Conservation (phyloP, 2,888 invertebrate species). For the Pachliopta kotzebuea region DNA sequence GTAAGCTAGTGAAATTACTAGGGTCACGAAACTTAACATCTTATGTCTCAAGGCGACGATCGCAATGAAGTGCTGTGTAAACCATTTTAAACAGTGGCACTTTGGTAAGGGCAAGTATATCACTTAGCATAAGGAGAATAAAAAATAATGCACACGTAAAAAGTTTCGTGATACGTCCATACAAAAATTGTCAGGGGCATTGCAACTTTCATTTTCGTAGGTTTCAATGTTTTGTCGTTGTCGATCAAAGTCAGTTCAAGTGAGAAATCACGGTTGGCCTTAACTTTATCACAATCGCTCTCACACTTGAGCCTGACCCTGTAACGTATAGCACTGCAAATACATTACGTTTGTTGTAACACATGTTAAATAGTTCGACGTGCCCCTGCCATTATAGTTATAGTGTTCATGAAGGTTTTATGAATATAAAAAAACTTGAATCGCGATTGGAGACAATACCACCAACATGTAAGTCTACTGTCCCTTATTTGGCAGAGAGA, state of each 20-base stretch:
- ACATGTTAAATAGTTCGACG: slow-evolving; percentile 13
- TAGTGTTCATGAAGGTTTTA: too few relatives aligned
- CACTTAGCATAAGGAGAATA: too few relatives aligned
- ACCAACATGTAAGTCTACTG: too few relatives aligned
- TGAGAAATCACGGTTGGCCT: slow-evolving; percentile 13
- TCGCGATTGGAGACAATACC: too few relatives aligned
- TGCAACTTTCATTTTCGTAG: slow-evolving; percentile 20
- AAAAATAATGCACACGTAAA: not conserved
- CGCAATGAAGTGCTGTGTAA: too few relatives aligned
- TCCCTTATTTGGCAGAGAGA: too few relatives aligned
- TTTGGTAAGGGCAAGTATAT: too few relatives aligned
- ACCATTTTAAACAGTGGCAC: too few relatives aligned
- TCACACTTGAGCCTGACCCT: slow-evolving; percentile 65
- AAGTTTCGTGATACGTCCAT: not conserved
- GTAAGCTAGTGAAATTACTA: too few relatives aligned
- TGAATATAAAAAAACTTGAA: too few relatives aligned
- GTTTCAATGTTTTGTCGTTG: not conserved
- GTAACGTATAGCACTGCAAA: slow-evolving; percentile 42
- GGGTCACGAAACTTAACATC: too few relatives aligned
- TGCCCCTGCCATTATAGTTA: not conserved
- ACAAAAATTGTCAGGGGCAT: not conserved
- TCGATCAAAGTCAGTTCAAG: slow-evolving; percentile 1
- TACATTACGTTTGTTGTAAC: slow-evolving; percentile 33
- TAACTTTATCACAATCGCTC: slow-evolving; percentile 39
- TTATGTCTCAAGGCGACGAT: too few relatives aligned